Base-by-base conservation (phyloP, 2,888 invertebrate species). In the Scrobipalpa costella region DNA sequence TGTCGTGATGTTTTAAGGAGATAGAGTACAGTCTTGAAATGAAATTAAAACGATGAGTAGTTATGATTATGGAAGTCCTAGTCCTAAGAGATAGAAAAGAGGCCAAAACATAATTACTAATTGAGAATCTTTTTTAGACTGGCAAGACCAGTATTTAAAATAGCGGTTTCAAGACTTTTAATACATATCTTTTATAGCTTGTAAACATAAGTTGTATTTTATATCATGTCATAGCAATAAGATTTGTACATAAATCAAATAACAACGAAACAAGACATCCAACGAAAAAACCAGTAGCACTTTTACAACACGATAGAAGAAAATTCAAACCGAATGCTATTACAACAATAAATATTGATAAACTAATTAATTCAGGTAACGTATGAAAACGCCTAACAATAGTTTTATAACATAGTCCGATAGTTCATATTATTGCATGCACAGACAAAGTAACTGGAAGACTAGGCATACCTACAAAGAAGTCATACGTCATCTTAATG, bases 401-500 rank as follows among this genome's bases (percentile, higher is more conserved):
- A 70, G 71, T 66, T 77, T 80, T 77, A 76, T 74, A 73, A 72
- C 74, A 67, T 71, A 70, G 69, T 64, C 67, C 67, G 67, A 59
- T 47, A 84, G 85, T 81, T 78, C 81, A 77, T 77, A 78, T 80
- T 86, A 19, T 52, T 21, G 9, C 13, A 52, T 9, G n/a, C 50
- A 27, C 0, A 21, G 50, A 52, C 7, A 6, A 13, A 13, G 11
- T 13, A 52, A 27, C 27, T 5, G 13, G 11, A 1, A 52, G 50
- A 52, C 13, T 5, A 52, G 6, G 50, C 21, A 52, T 52, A 7
- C 19, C n/a, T 40, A 13, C 2, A 1, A 9, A 40, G 13, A 3
- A 7, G 7, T 34, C 34, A n/a, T n/a, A n/a, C n/a, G n/a, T n/a
- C n/a, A n/a, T n/a, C n/a, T n/a, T n/a, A n/a, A n/a, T n/a, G n/a